Evolutionary conservation across 1,140 invertebrate species (phyloP).

Genomic region (Ooceraea biroi): DNA sequence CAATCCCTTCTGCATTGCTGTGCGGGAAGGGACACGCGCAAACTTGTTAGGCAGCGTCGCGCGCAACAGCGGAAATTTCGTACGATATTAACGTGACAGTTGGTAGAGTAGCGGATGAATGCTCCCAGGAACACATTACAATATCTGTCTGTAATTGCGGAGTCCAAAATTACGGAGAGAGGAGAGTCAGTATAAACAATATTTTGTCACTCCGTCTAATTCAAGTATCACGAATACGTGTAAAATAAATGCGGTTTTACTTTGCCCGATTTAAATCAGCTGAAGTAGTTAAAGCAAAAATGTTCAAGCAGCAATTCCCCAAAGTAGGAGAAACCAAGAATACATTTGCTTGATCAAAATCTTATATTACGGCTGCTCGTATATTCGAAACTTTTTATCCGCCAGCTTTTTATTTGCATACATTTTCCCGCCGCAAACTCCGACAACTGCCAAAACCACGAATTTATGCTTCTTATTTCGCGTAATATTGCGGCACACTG

Average conservation of each 20-base stretch:
- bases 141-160: neutral
- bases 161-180: neutral
- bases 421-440: neutral
- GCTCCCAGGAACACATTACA: neutral
- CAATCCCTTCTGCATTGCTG: neutral
- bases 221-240: neutral
- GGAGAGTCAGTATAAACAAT: neutral
- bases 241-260: neutral
- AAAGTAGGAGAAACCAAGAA: too few species aligned
- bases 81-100: slow-evolving; percentile 43
- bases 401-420: neutral
- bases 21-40: neutral
- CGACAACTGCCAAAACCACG: slow-evolving; percentile 6
- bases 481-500: neutral
- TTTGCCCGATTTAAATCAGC: neutral
- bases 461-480: slow-evolving; percentile 24
- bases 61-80: slow-evolving; percentile 33
- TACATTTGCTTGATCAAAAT: too few species aligned
- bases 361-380: too few species aligned
- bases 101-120: slow-evolving; percentile 4
- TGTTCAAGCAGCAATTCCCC: too few species aligned
- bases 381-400: neutral
- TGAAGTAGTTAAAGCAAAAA: neutral
- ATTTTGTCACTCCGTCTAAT: neutral
- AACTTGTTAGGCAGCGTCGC: slow-evolving; percentile 42